Base-by-base conservation (phyloP, 2,113 vertebrate species). In the human region DNA sequence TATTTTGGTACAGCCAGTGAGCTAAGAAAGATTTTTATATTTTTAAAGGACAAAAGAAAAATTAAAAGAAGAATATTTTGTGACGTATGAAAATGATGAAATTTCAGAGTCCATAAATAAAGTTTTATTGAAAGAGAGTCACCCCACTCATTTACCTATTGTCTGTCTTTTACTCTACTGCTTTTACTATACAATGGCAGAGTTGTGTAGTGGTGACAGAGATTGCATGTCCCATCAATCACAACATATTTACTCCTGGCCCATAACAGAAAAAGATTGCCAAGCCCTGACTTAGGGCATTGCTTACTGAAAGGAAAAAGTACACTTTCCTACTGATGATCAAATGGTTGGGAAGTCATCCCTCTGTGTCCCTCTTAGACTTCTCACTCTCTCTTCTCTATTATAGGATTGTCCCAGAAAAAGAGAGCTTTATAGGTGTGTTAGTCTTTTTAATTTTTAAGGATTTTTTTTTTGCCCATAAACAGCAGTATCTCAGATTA, bases 1-100 rank as follows among this genome's bases (percentile, higher is more conserved):
- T 61, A 35, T 40, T 52, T 95, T 52, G 61, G 17, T 68, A 91
- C 0, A 89, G 2, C 10, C 23, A 93, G 16, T 64, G 16, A 82
- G 23, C 40, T 35, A 66, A 82, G 27, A 87, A 92, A 22, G 12
- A 3, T 43, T 89, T 90, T 50, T 64, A 48, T 50, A 61, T 45
- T 59, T 96, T 79, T 61, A 90, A 57, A 81, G 32, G 22, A 38
- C 40, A 9, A 70, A 93, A 81, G 72, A 35, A 90, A 93, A 86
- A 81, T 73, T 25, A n/a, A 48, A 93, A 96, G 9, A 16, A 18
- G 68, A 73, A 30, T 85, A 89, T 61, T 93, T 52, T 52, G 14
- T 73, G 81, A 30, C 18, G 75, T 14, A 35, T 48, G 40, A 95
- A 85, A 52, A 38, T 45, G 76, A 89, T 70, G 22, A 81, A 89